phyloP scores from a whole-genome alignment of 2,797 vertebrate species.

The Megalops cyprinoides region DNA sequence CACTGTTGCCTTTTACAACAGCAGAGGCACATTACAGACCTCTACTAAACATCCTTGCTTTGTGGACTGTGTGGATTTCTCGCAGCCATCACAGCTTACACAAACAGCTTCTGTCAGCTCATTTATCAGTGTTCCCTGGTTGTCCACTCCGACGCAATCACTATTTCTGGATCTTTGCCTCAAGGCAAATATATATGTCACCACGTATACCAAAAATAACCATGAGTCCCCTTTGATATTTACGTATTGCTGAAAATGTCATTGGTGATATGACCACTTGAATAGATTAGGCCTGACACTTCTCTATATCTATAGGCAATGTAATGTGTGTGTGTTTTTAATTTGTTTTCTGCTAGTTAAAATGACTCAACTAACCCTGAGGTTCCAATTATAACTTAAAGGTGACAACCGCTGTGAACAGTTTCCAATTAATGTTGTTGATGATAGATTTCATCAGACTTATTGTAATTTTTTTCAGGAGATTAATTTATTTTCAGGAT shows the following conservation, averaged over 20 bases:
- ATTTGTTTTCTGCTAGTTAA: constrained; percentile 13
- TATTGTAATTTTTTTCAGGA: no score
- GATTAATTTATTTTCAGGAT: no score
- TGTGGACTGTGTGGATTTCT: constrained; percentile 71
- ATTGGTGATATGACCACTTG: constrained; percentile 51
- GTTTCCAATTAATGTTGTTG: no score
- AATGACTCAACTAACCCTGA: not conserved
- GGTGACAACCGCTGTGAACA: not conserved
- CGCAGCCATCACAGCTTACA: constrained; percentile 74
- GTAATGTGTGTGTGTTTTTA: not conserved
- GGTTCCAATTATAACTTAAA: constrained; percentile 9
- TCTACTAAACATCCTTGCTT: constrained; percentile 39
- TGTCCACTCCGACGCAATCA: constrained; percentile 70
- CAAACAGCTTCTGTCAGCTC: constrained; percentile 81
- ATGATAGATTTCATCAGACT: no score
- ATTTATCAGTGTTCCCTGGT: constrained; percentile 75
- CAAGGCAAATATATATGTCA: constrained; percentile 62
- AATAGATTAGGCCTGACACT: constrained; percentile 42
- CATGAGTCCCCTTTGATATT: constrained; percentile 64
- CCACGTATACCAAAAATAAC: constrained; percentile 61
- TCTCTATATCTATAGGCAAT: not conserved
- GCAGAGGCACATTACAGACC: not conserved
- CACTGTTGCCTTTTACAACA: not conserved
- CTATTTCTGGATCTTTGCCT: constrained; percentile 71
- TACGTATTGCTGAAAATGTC: constrained; percentile 58